These are phyloP conservation scores for Ptychoptera albimana DNA, from an alignment of 2,888 invertebrate genomes.

Conservation along the genomic window DNA sequence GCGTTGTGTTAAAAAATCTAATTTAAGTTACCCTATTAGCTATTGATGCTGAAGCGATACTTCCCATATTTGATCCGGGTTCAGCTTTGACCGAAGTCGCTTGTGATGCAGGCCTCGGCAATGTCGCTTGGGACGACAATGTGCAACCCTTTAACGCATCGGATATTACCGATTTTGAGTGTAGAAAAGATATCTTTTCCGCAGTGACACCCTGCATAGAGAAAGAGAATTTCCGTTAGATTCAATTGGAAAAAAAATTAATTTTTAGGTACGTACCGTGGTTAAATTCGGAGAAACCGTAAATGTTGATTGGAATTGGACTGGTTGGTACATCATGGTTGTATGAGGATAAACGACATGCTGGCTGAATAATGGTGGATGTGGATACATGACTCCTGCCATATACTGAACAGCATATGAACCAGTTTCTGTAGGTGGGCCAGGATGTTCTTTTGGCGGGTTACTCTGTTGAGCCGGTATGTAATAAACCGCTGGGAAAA, in stretches of 20 bases:
- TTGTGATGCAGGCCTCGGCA: constrained; percentile 19
- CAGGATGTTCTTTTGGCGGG: constrained; percentile 17
- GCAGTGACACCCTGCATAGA: no score
- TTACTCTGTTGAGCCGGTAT: constrained; percentile 32
- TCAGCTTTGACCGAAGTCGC: constrained; percentile 26
- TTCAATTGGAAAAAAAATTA: no score
- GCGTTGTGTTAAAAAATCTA: no score
- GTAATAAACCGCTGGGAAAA: constrained; percentile 40
- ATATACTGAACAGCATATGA: constrained; percentile 43
- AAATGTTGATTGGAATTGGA: constrained; percentile 20
- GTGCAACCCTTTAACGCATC: not conserved
- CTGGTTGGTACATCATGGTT: constrained; percentile 46
- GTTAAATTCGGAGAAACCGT: not conserved
- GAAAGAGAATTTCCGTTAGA: no score
- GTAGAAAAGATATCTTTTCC: not conserved
- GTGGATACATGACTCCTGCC: constrained; percentile 41
- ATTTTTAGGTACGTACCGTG: no score
- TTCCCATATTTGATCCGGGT: constrained; percentile 24
- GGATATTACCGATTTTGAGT: not conserved
- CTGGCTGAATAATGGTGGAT: constrained; percentile 33
- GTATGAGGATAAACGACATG: constrained; percentile 33
- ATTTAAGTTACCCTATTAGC: no score
- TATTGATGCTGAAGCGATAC: constrained; percentile 2
- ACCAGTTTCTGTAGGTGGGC: constrained; percentile 12
- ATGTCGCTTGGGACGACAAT: not conserved